A percentile compares a stretch with the other conserved stretches of the same genome.
These are phyloP conservation scores for Gila orcuttii DNA, from an alignment of 2,113 vertebrate genomes.

Conservation along the genomic window DNA sequence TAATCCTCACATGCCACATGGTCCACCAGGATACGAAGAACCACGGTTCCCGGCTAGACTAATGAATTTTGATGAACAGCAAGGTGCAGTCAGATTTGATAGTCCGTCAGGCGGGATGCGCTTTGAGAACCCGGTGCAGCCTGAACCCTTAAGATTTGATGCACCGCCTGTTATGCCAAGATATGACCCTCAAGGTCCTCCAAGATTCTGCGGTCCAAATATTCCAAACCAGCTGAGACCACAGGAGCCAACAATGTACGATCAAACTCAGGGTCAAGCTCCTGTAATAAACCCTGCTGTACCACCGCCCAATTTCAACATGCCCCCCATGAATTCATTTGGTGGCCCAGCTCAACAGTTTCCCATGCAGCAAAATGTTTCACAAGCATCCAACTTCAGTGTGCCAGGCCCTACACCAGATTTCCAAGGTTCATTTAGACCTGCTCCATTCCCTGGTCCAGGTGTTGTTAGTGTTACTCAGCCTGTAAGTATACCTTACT, in stretches of 20 bases:
- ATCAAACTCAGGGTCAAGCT: constrained; percentile 79
- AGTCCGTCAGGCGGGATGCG: constrained; percentile 79
- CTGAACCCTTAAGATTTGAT: constrained; percentile 84
- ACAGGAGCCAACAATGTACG: constrained; percentile 77
- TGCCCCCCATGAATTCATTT: constrained; percentile 79
- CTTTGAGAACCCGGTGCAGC: constrained; percentile 84
- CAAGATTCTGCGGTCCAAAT: constrained; percentile 70
- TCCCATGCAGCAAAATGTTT: constrained; percentile 75
- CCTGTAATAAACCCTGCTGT: constrained; percentile 72
- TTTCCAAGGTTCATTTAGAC: constrained; percentile 76
- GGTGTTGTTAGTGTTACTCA: constrained; percentile 79
- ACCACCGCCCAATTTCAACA: constrained; percentile 77
- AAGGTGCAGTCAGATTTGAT: constrained; percentile 79
- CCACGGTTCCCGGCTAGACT: constrained; percentile 67
- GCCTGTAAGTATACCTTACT: constrained; percentile 76
- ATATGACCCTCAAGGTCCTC: constrained; percentile 81
- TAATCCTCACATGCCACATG: constrained; percentile 61
- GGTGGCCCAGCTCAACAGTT: constrained; percentile 79
- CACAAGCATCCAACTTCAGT: constrained; percentile 83
- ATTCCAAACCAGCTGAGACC: constrained; percentile 76
- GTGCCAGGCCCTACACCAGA: constrained; percentile 78
- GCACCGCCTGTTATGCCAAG: constrained; percentile 72
- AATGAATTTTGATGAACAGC: constrained; percentile 75
- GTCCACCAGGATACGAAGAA: constrained; percentile 77
- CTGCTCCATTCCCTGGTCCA: constrained; percentile 78